phyloP scores from a whole-genome alignment of 2,888 invertebrate species.

The Taphrorychus bicolor region DNA sequence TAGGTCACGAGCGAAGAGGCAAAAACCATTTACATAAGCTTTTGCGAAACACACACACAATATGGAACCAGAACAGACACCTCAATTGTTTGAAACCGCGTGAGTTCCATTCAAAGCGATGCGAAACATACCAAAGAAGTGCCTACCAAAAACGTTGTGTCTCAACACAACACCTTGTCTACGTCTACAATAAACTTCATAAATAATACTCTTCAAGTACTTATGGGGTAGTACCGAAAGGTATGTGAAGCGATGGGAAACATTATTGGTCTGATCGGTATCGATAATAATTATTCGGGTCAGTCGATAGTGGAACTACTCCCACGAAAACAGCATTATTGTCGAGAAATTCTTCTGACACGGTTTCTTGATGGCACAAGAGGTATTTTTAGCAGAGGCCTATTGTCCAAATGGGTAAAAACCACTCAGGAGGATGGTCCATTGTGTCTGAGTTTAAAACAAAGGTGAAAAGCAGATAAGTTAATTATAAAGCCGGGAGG shows the following conservation, averaged over 20 bases:
- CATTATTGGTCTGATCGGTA: not conserved
- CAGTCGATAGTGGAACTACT: not conserved
- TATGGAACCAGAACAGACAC: slow-evolving; percentile 27
- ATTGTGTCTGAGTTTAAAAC: not conserved
- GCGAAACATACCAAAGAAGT: slow-evolving; percentile 6
- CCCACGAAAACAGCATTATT: slow-evolving; percentile 29
- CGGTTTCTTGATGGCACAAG: slow-evolving; percentile 16
- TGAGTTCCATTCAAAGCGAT: slow-evolving; percentile 27
- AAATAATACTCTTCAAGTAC: not conserved
- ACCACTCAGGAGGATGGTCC: not conserved
- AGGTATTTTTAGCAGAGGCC: slow-evolving; percentile 11
- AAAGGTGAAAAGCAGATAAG: not conserved
- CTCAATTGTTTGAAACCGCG: slow-evolving; percentile 36
- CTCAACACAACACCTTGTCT: not conserved
- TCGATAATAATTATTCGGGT: not conserved
- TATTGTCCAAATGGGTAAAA: slow-evolving; percentile 8
- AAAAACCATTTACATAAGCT: slow-evolving; percentile 32
- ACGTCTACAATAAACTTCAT: not conserved
- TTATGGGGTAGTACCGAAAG: not conserved
- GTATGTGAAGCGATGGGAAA: too few relatives aligned
- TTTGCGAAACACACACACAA: slow-evolving; percentile 27
- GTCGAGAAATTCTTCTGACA: slow-evolving; percentile 28
- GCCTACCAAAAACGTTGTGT: slow-evolving; percentile 21
- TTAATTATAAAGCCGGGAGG: too few relatives aligned
- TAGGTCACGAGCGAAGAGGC: slow-evolving; percentile 14